Evolutionary conservation across 2,797 vertebrate genomes (phyloP), one percentile per base, ranked within the genome.

Genomic region (Macrochelys suwanniensis): DNA sequence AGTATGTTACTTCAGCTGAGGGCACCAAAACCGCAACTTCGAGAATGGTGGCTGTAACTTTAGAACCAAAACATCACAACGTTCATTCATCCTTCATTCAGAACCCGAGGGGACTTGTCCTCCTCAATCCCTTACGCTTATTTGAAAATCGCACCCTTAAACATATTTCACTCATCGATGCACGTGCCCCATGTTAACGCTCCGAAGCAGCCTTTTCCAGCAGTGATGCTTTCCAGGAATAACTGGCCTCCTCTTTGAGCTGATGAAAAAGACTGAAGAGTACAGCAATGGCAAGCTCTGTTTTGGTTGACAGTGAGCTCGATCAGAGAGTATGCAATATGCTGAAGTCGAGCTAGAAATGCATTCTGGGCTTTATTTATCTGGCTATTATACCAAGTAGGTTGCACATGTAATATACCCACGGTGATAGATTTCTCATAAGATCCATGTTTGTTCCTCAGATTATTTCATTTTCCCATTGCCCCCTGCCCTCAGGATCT

Each of bases 381-480:
- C 89, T 76, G 80, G 79, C 89, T 89, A 0, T 91, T 92, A 78
- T 15, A 78, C n/a, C 9, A 10, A n/a, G 61, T 11, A 83, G 68
- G 13, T 78, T 42, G 26, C 51, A 17, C 85, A 78, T 85, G 82
- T 90, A 79, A 93, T 79, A 84, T 94, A 51, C 85, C 90, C 89
- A 88, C 74, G 80, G 90, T 93, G 37, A 87, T 94, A 82, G 93
- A 92, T 92, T 82, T 95, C 96, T 81, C 94, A 84, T 95, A 94
- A 90, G 85, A 76, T 54, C 92, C 65, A 0, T 92, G 87, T 83
- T 89, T 92, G 80, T 42, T 87, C 81, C 42, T 88, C 95, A 95
- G 93, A 93, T 95, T 33, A 1, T 93, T 88, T 95, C 81, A 87
- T 79, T 57, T 89, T 61, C 57, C 49, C 61, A 21, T 92, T 89